These are phyloP conservation scores for Drosophila silvestris DNA, from an alignment of 2,888 invertebrate species.

Conservation along the genomic window DNA sequence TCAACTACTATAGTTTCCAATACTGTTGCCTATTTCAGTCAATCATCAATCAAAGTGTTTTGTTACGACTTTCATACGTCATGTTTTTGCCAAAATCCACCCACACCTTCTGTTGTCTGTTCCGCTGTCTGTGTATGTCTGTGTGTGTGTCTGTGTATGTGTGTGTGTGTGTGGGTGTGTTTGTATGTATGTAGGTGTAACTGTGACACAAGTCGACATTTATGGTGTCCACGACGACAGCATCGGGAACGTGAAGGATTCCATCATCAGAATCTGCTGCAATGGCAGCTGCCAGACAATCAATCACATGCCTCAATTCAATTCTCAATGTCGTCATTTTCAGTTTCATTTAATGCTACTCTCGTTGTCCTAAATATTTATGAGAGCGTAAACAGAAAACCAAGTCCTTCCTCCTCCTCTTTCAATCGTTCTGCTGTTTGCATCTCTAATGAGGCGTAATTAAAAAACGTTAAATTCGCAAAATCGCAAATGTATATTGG, in stretches of 20 bases:
- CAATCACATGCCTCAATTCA: conserved; percentile 72
- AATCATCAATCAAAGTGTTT: conserved; percentile 79
- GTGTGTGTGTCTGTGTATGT: conserved; percentile 2
- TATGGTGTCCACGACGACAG: conserved; percentile 70
- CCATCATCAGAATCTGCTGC: conserved; percentile 27
- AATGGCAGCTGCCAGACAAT: conserved; percentile 56
- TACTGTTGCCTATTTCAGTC: conserved; percentile 58
- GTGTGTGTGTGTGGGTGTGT: background rate
- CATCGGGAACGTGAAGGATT: conserved; percentile 46
- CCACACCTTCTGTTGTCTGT: conserved; percentile 33
- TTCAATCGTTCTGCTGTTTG: conserved; percentile 30
- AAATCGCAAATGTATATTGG: conserved; percentile 14
- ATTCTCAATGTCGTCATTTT: conserved; percentile 58
- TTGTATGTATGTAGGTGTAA: conserved; percentile 33
- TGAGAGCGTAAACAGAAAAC: conserved; percentile 41
- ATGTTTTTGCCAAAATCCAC: conserved; percentile 55
- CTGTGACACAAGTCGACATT: conserved; percentile 73
- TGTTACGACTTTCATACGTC: conserved; percentile 75
- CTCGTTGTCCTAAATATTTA: conserved; percentile 67
- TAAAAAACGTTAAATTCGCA: conserved; percentile 68
- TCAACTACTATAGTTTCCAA: conserved; percentile 16
- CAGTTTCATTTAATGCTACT: conserved; percentile 52
- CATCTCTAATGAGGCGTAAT: conserved; percentile 73
- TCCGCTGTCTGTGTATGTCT: conserved; percentile 9
- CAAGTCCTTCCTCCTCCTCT: background rate